Base-by-base conservation (phyloP, 2,113 vertebrate genomes). In the Chaetura pelagica region DNA sequence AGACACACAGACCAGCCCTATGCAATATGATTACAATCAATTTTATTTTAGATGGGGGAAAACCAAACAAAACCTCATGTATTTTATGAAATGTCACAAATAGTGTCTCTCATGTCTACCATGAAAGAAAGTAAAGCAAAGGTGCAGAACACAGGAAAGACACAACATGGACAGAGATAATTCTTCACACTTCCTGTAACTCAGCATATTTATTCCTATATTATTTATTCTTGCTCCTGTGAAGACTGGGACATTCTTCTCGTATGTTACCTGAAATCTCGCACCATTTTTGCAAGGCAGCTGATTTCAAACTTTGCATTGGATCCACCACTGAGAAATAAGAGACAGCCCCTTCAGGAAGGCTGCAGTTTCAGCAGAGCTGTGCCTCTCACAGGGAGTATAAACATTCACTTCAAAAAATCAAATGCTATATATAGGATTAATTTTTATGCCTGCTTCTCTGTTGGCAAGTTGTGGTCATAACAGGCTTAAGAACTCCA, bases 1-100 rank as follows among this genome's bases (percentile, higher is more conserved):
- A 96, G 92, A 89, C 52, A 84, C 62, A 69, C 3, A 86, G 26
- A 86, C 20, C 67, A 86, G n/a, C 30, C 7, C 1, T 75, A 72
- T 64, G 49, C 68, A 92, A 84, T 73, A 63, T 84, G 87, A 55
- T 64, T 81, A 84, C 63, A 15, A 90, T 95, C n/a, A 88, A 90
- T 92, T 94, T 93, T 92, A 72, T 84, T 97, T 96, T 77, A 85
- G 59, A 88, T 49, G 71, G n/a, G 93, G 32, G 38, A 94, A 95
- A 84, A 80, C 9, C 11, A 54, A 90, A 91, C 1, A 40, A 91
- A 89, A 32, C 83, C 94, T 63, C 59, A 80, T 11, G 13, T 52
- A 71, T 92, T 93, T 90, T 84, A 74, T 78, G 75, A 92, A 91
- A 78, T 52, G 6, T 51, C 86, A 35, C 52, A 89, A 74, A 88